Evolutionary conservation across 2,888 invertebrate species (phyloP).

Genomic region (Pyrocoelia pectoralis): DNA sequence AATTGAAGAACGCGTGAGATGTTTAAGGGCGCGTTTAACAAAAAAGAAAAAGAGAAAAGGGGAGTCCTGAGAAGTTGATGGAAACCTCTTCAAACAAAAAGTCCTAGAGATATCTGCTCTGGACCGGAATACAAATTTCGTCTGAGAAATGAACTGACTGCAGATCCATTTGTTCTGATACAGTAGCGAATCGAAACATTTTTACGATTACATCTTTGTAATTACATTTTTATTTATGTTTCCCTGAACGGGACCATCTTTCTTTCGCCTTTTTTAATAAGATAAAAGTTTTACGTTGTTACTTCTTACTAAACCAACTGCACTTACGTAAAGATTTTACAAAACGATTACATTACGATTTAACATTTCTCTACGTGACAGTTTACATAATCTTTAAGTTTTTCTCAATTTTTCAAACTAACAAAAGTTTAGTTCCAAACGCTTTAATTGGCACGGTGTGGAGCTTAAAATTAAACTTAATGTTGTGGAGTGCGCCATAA

Average conservation of each 20-base stretch:
- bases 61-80: slow-evolving; percentile 46
- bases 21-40: slow-evolving; percentile 51
- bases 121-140: slow-evolving; percentile 51
- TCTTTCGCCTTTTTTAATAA: slow-evolving; percentile 16
- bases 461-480: too few relatives aligned
- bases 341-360: not conserved
- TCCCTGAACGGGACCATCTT: slow-evolving; percentile 15
- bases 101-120: slow-evolving; percentile 50
- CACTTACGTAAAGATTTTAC: not conserved
- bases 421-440: too few relatives aligned
- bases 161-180: slow-evolving; percentile 37
- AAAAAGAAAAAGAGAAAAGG: slow-evolving; percentile 39
- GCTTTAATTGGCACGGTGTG: too few relatives aligned
- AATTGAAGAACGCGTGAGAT: slow-evolving; percentile 53
- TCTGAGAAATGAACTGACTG: slow-evolving; percentile 42
- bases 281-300: slow-evolving; percentile 4
- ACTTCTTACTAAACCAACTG: not conserved
- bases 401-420: too few relatives aligned
- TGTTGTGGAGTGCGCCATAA: too few relatives aligned
- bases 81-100: slow-evolving; percentile 52
- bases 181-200: slow-evolving; percentile 47
- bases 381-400: too few relatives aligned
- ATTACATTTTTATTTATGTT: slow-evolving; percentile 53
- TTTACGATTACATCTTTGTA: slow-evolving; percentile 52
- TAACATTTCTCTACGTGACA: too few relatives aligned